Evolutionary conservation across 2,797 vertebrate species (phyloP), one percentile per base, ranked within the genome.

Genomic region (Lateolabrax maculatus): DNA sequence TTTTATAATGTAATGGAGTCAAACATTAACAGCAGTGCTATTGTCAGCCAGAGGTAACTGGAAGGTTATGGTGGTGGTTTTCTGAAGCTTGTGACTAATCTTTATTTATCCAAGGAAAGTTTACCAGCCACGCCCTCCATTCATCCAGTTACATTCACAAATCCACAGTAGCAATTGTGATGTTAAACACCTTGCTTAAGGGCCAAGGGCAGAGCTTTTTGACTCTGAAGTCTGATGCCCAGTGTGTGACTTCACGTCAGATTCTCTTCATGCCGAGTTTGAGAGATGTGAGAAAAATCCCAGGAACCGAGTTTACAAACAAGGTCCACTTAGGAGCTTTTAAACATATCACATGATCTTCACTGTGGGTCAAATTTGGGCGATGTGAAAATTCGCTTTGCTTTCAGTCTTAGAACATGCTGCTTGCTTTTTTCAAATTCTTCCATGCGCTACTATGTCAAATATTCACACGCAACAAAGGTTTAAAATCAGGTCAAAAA

Each of bases 21-120:
- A 84, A 88, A 79, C 58, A 87, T 88, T 87, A 73, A 87, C 75
- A 39, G 58, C 9, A 3, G 34, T 1, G 12, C 75, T 57, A 44
- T 84, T 78, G 82, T 83, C 51, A 31, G 43, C 3, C 49, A n/a
- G 60, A 75, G 51, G 70, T 74, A 53, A 46, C 49, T 1, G 68
- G 0, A 48, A 77, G 71, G 75, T 83, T 67, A 79, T 3, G 10
- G 0, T 10, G 25, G 0, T 9, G 69, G 8, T 23, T 69, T 53
- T 37, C 44, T 11, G 3, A 69, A 39, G 41, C 4, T 25, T 43
- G 12, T 48, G 19, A 53, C 44, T 74, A 60, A 83, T 87, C 77
- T 77, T 25, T 81, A 49, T 83, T 84, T 79, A 67, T 75, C 34
- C 3, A 72, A 64, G 70, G 62, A 43, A 43, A 10, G 79, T 58